phyloP scores from a whole-genome alignment of 2,888 invertebrate species.

The Xiphydria camelus region DNA sequence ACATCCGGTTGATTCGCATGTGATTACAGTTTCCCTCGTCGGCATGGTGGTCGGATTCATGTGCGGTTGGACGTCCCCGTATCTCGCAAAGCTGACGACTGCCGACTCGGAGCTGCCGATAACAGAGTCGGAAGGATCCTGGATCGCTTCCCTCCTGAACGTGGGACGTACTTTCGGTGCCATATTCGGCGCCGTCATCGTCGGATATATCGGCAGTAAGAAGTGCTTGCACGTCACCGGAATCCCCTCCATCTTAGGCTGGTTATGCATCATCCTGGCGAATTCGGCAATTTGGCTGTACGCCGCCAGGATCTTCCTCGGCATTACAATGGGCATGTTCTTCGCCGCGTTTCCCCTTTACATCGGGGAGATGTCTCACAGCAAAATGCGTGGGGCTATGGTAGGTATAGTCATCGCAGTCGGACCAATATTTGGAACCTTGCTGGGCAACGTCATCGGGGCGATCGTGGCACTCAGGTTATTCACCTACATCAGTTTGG shows the following conservation, averaged over 20 bases:
- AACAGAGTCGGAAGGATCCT: conserved; percentile 35
- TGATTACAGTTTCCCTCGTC: conserved; percentile 35
- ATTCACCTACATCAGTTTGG: conserved; percentile 38
- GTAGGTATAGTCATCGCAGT: conserved; percentile 41
- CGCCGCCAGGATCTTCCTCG: conserved; percentile 28
- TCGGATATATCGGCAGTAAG: conserved; percentile 39
- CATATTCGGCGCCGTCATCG: conserved; percentile 26
- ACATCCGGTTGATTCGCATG: no score
- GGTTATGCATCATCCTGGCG: conserved; percentile 33
- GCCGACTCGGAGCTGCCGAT: conserved; percentile 29
- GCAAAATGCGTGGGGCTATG: conserved; percentile 44
- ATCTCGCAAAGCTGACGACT: conserved; percentile 30
- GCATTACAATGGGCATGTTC: conserved; percentile 39
- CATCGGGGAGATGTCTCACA: conserved; percentile 41
- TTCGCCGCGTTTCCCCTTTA: conserved; percentile 41
- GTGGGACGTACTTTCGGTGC: conserved; percentile 40
- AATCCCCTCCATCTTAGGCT: conserved; percentile 30
- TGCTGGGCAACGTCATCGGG: conserved; percentile 44
- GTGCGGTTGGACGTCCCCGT: conserved; percentile 44
- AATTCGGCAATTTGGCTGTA: conserved; percentile 31
- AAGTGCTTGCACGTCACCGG: conserved; percentile 29
- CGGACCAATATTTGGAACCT: conserved; percentile 37
- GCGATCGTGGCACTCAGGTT: conserved; percentile 35
- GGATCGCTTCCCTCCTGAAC: conserved; percentile 42
- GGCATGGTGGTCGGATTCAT: conserved; percentile 33